Base-by-base conservation (phyloP, 2,113 vertebrate species). In the Syrrhaptes paradoxus region DNA sequence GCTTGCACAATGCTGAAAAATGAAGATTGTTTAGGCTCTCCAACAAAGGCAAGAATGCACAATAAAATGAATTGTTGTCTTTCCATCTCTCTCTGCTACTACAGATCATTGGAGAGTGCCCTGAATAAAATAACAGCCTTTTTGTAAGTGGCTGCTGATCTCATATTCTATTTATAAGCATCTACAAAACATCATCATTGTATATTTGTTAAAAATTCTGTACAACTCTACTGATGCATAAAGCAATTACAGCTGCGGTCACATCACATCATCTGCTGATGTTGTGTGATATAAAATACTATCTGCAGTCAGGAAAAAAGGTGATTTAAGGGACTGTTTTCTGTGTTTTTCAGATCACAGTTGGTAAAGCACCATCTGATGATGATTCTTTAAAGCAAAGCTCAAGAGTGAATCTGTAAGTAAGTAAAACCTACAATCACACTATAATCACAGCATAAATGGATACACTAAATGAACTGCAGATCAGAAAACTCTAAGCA, bases 131-230 rank as follows among this genome's bases (percentile, higher is more conserved):
- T 31, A 96, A 87, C 22, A 87, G 85, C 68, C 61, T 89, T 93
- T 96, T 96, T 91, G 70, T 73, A 94, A 57, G 86, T 26, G 81
- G 83, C 26, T 90, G 87, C 59, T 89, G 95, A 95, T 83, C 85
- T 96, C 96, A 94, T 79, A 86, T 59, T 91, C 87, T 89, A 70
- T 89, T 95, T 96, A 93, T 89, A 82, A 94, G 85, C 61, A 92
- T 55, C 80, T 80, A 82, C 72, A 93, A 88, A 93, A 76, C 28
- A 96, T 77, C 49, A 70, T 71, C 34, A 68, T 82, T 90, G 70
- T 92, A 38, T 51, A 87, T 48, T 79, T 87, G 83, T 88, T 93
- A 89, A 72, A 96, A 95, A 72, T 54, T 76, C 36, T 61, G 62
- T 78, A 41, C 38, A 84, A 87, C 96, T 85, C 78, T 85, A 92